Evolutionary conservation across 2,888 invertebrate species (phyloP), one percentile per base, ranked within the genome.

Genomic region (Ariolimax columbianus): DNA sequence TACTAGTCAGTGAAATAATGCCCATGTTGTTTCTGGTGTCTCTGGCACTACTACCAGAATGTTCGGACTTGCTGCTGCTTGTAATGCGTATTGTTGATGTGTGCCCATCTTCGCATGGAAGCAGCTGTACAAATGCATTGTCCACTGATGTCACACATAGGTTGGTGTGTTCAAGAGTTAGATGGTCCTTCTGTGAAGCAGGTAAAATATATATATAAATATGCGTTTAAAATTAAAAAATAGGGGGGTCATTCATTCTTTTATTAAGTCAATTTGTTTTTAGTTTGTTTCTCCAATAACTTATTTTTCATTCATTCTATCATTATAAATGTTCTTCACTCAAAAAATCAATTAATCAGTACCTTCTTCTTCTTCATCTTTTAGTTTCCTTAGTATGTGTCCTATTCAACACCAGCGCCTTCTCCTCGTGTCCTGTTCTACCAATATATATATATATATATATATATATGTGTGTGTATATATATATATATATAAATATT

Each of bases 81-180:
- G 77, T 30, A 68, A 70, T 30, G 6, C 19, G 33, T 1, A 38
- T 66, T 51, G n/a, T 63, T 63, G 59, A 2, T 63, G 59, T 63
- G n/a, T 75, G 77, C 66, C 36, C 59, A 23, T 63, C 40, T 26
- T 70, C 38, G 75, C 88, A 88, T 9, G 86, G 85, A n/a, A 82
- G 81, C 23, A 88, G 79, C 17, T 77, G 79, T 0, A 86, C 85
- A 36, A 83, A 73, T 77, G 85, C 87, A 55, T 88, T 88, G 79
- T 88, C 88, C 72, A 87, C 87, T 51, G 87, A 85, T 23, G 88
- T 87, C 66, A 87, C 33, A 77, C 88, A 88, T 51, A 88, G 83
- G 55, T 85, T 84, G 14, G 86, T 86, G 38, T 66, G 26, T 14
- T 77, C 40, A 73, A 88, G 83, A 23, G 33, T 43, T 30, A 88